Conservation (phyloP, 2,113 vertebrate species). For the Triplophysa dalaica region DNA sequence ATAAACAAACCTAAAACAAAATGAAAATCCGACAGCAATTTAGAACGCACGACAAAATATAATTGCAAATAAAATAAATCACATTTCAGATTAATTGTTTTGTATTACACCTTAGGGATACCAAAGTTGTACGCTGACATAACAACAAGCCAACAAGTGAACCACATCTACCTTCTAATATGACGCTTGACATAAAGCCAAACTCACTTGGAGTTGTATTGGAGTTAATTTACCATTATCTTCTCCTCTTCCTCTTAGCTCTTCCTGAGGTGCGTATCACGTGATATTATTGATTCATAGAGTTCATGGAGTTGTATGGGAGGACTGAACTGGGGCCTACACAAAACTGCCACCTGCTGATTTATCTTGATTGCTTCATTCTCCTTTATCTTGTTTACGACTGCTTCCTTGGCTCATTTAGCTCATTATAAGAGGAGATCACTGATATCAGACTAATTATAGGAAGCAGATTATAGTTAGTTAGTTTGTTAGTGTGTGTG, state of each 20-base stretch:
- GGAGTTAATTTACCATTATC: constrained; percentile 38
- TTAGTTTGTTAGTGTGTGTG: not conserved
- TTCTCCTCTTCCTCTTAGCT: not conserved
- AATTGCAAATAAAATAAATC: too few species aligned
- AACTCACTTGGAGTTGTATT: constrained; percentile 6
- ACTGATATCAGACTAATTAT: constrained; percentile 39
- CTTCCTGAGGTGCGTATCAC: not conserved
- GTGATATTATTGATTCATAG: constrained; percentile 13
- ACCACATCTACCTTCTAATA: not conserved
- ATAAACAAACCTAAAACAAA: too few species aligned
- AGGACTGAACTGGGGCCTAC: constrained; percentile 35
- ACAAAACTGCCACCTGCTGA: constrained; percentile 8
- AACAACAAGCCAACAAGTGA: constrained; percentile 3
- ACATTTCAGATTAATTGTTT: too few species aligned
- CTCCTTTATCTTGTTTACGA: constrained; percentile 45
- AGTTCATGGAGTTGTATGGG: not conserved
- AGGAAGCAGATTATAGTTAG: constrained; percentile 23
- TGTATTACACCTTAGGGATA: not conserved
- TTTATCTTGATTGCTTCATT: constrained; percentile 33
- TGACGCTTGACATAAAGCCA: not conserved
- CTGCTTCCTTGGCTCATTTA: constrained; percentile 23
- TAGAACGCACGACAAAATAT: too few species aligned
- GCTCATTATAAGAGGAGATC: constrained; percentile 36
- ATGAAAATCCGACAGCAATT: too few species aligned
- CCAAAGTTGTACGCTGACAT: not conserved